A percentile compares a stretch with the other conserved stretches of the same genome.
Conservation (phyloP, 2,797 vertebrate genomes). For the Poeciliopsis infans region DNA sequence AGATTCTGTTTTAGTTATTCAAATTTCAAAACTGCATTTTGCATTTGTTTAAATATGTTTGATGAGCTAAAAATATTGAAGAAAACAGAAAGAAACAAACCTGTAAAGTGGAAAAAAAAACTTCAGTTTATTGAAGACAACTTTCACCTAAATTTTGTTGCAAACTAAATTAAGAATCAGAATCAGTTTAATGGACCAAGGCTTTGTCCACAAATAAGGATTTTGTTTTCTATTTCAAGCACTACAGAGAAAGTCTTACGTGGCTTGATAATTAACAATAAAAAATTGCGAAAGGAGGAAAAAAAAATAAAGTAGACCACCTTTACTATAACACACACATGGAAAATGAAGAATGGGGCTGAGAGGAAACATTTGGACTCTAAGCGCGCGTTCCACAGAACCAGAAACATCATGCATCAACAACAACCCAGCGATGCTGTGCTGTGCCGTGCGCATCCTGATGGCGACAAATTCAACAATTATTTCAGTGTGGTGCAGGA, state of each 20-base stretch:
- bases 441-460: constrained; percentile 72
- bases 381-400: constrained; percentile 57
- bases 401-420: constrained; percentile 72
- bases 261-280: constrained; percentile 38
- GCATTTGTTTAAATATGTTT: not conserved
- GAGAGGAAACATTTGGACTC: constrained; percentile 61
- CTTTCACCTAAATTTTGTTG: not conserved
- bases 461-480: constrained; percentile 84
- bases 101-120: not conserved
- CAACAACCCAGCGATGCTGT: constrained; percentile 68
- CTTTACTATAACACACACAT: constrained; percentile 36
- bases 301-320: constrained; percentile 35
- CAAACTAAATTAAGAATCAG: not conserved
- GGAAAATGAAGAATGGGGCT: constrained; percentile 53
- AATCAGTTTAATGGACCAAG: not conserved
- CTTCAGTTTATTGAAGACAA: not conserved
- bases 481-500: constrained; percentile 80
- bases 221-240: not conserved
- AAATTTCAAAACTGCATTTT: not conserved
- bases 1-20: not conserved
- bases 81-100: not conserved
- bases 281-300: constrained; percentile 37
- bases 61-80: not conserved
- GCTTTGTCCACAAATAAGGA: not conserved
- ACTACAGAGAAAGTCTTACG: constrained; percentile 15